phyloP scores from a whole-genome alignment of 2,797 vertebrate species.

The Nannoperca australis region DNA sequence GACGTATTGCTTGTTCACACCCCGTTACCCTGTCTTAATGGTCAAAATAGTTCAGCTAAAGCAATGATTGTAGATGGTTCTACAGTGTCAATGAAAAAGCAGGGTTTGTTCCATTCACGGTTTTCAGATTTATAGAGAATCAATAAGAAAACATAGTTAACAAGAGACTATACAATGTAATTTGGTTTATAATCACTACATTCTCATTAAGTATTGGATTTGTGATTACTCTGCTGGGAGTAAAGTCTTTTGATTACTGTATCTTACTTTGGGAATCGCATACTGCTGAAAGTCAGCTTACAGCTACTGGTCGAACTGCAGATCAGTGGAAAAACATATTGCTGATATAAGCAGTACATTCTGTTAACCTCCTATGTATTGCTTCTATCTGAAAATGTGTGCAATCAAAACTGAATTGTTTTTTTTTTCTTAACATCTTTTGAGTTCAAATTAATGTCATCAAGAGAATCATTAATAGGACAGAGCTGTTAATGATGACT shows the following conservation, averaged over 20 bases:
- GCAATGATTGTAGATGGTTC: background rate
- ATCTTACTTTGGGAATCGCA: background rate
- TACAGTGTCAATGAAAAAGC: conserved; percentile 31
- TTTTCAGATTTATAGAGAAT: conserved; percentile 31
- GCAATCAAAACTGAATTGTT: background rate
- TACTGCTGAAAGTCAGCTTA: background rate
- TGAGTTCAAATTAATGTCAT: conserved; percentile 52
- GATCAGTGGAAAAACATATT: background rate
- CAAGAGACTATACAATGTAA: background rate
- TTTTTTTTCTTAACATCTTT: conserved; percentile 38
- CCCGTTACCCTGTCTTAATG: conserved; percentile 49
- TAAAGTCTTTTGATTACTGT: background rate
- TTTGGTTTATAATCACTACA: background rate
- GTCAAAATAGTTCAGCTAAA: conserved; percentile 24
- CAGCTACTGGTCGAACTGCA: background rate
- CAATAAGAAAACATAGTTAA: conserved; percentile 25
- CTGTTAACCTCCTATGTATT: conserved; percentile 1
- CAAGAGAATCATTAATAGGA: conserved; percentile 55
- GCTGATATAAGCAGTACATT: conserved; percentile 1
- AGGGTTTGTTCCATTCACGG: conserved; percentile 24
- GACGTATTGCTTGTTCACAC: conserved; percentile 66
- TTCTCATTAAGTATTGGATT: conserved; percentile 18
- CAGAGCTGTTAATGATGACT: conserved; percentile 49
- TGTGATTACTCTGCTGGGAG: conserved; percentile 9
- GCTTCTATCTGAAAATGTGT: conserved; percentile 19